These are phyloP conservation scores for Sisor rabdophorus DNA, from an alignment of 2,113 vertebrate genomes.

Conservation along the genomic window DNA sequence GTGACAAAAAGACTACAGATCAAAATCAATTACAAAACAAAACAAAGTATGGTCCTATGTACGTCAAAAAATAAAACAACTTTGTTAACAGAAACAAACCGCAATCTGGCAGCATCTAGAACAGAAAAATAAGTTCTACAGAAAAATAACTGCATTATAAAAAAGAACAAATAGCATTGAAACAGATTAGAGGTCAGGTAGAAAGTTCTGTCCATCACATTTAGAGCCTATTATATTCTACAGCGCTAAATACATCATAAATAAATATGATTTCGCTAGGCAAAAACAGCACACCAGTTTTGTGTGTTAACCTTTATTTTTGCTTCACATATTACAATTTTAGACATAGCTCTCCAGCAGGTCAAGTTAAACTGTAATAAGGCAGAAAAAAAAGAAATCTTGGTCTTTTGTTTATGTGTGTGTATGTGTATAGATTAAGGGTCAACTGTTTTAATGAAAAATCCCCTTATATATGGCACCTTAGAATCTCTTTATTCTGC, in stretches of 20 bases:
- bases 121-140: not conserved
- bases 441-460: not conserved
- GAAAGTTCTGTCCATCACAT: not conserved
- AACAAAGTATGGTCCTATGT: not conserved
- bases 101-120: not conserved
- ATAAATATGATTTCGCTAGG: not conserved
- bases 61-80: constrained; percentile 6
- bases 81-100: constrained; percentile 8
- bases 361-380: constrained; percentile 21
- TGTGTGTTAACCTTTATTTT: not conserved
- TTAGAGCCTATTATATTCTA: not conserved
- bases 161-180: not conserved
- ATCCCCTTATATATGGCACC: not conserved
- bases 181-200: not conserved
- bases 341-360: constrained; percentile 10
- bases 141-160: not conserved
- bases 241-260: too few species aligned
- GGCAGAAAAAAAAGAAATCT: constrained; percentile 20
- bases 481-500: not conserved
- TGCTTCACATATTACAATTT: constrained; percentile 3
- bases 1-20: constrained; percentile 9
- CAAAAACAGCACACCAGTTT: not conserved
- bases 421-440: not conserved
- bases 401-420: not conserved
- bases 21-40: constrained; percentile 5